Evolutionary conservation across 2,113 vertebrate species (phyloP).

Genomic region (Penelope pileata): DNA sequence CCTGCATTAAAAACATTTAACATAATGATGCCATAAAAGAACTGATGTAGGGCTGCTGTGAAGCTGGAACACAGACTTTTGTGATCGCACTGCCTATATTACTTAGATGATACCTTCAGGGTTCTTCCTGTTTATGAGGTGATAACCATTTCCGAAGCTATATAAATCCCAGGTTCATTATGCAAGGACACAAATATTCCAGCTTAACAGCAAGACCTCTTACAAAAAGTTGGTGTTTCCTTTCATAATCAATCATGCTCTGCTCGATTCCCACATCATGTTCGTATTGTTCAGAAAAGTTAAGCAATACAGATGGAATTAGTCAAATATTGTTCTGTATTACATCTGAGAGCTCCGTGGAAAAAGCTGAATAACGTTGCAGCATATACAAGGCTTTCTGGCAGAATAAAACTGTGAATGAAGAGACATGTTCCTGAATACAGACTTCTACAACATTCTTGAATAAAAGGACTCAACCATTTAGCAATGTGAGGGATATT

Average conservation of each 20-base stretch:
- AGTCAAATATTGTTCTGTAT: neutral
- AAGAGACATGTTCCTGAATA: neutral
- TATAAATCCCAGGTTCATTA: constrained; percentile 57
- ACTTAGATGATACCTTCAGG: constrained; percentile 64
- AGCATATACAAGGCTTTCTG: neutral
- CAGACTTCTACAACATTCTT: neutral
- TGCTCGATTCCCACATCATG: neutral
- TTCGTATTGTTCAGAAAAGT: neutral
- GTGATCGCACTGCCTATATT: constrained; percentile 19
- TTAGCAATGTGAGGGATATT: neutral
- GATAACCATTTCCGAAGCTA: constrained; percentile 50
- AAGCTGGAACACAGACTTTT: constrained; percentile 53
- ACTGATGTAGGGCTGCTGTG: constrained; percentile 16
- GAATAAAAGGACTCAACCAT: neutral
- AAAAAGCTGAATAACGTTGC: neutral
- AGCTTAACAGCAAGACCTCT: neutral
- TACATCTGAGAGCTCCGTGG: neutral
- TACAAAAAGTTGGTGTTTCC: neutral
- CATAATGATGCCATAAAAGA: constrained; percentile 61
- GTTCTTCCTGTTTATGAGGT: constrained; percentile 64
- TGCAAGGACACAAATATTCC: constrained; percentile 27
- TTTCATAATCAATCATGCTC: neutral
- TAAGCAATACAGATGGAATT: neutral
- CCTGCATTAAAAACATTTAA: constrained; percentile 59
- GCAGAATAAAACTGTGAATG: neutral